Evolutionary conservation across 2,888 invertebrate species (phyloP).

Genomic region (Labia minor): DNA sequence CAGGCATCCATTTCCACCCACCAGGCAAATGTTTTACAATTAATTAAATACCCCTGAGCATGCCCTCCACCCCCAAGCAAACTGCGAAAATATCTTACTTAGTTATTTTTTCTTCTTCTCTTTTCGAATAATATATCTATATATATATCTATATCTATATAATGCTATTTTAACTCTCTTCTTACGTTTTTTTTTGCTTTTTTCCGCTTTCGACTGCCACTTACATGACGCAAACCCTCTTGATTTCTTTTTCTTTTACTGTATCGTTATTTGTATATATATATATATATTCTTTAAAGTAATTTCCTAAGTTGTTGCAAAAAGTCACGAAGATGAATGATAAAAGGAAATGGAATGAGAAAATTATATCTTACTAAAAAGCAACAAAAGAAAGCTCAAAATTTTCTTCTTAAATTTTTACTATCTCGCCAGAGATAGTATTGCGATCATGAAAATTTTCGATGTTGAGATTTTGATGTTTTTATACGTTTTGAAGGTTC

Average conservation of each 20-base stretch:
- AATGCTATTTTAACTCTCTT: not conserved
- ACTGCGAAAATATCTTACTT: not conserved
- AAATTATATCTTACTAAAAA: not conserved
- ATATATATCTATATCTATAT: not conserved
- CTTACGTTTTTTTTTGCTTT: not conserved
- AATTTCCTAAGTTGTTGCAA: not conserved
- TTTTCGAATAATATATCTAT: not conserved
- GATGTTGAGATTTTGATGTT: too few relatives aligned
- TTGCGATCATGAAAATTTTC: too few relatives aligned
- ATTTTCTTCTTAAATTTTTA: too few relatives aligned
- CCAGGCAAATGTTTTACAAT: constrained; percentile 7
- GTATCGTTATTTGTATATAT: not conserved
- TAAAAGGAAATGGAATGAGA: not conserved
- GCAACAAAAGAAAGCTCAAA: too few relatives aligned
- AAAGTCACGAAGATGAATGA: not conserved
- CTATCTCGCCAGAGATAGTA: too few relatives aligned
- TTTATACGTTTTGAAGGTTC: too few relatives aligned
- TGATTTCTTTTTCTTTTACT: not conserved
- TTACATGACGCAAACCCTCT: not conserved
- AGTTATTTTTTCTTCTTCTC: too few relatives aligned
- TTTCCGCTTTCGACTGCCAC: not conserved
- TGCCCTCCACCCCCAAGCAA: not conserved
- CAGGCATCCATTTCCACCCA: not conserved
- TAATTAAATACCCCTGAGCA: not conserved
- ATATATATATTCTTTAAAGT: not conserved